Base-by-base conservation (phyloP, 2,113 vertebrate species). In the Orycteropus afer region DNA sequence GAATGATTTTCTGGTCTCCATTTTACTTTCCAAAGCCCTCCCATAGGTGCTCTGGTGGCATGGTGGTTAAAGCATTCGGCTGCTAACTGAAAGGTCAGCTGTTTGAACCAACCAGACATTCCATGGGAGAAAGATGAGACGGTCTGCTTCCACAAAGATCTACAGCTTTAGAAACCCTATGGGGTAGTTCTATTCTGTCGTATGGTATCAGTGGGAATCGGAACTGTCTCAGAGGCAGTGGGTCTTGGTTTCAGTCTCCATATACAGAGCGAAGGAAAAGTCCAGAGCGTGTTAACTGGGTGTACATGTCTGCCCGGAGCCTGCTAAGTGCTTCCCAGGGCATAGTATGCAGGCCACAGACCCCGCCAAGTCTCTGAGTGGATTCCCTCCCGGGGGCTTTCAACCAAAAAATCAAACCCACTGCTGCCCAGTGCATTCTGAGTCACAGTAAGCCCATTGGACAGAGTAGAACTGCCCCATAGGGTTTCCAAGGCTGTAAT, bases 261-360 rank as follows among this genome's bases (percentile, higher is more conserved):
- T 0, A 27, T 0, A 0, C 51, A 83, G 12, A 42, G 65, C 0
- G 0, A 67, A n/a, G 47, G n/a, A 11, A 14, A 27, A 37, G 80
- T 27, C 25, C 2, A 0, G 53, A 15, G 3, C 20, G 5, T 3
- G 3, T 18, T 7, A 13, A 53, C 55, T 0, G 4, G 4, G 20
- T 14, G 47, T 0, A 20, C 5, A 2, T 14, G 2, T n/a, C 92
- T 27, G 45, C n/a, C 88, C 37, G 4, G 37, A 67, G 15, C 22
- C 74, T 51, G 65, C 73, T 4, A n/a, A 55, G 59, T 29, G 57
- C 51, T 55, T 59, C 83, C 67, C 1, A 0, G 47, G 53, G 55
- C 8, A 14, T 2, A 8, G 37, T 7, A 14, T 87, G 53, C 32
- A 37, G 78, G 40, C 10, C 0, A 25, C 13, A 2, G 0, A 0